A percentile compares a stretch with the other conserved stretches of the same genome.
Evolutionary conservation across 2,113 vertebrate genomes (phyloP).

Genomic region (Nesoenas mayeri): DNA sequence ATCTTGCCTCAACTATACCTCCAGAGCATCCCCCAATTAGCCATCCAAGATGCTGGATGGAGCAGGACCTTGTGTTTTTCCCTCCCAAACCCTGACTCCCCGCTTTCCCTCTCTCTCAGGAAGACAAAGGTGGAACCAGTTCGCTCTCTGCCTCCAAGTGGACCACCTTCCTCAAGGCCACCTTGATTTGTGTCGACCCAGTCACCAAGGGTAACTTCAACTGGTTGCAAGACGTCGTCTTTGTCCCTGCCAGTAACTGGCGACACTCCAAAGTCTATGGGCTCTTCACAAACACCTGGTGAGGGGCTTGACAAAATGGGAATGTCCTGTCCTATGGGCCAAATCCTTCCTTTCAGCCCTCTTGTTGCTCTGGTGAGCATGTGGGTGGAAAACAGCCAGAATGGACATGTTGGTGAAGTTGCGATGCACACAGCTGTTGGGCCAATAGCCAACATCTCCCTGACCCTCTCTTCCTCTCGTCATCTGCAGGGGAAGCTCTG

Average conservation of each 20-base stretch:
- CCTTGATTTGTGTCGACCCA: conserved; percentile 85
- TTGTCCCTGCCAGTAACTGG: conserved; percentile 80
- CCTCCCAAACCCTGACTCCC: not conserved
- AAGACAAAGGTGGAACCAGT: conserved; percentile 86
- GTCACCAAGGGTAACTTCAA: conserved; percentile 88
- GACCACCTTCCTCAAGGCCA: conserved; percentile 92
- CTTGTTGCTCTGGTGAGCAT: not conserved
- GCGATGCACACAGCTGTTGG: fast-evolving
- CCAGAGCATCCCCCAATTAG: not conserved
- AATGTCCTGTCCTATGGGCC: not conserved
- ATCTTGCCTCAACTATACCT: not conserved
- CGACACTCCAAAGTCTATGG: conserved; percentile 80
- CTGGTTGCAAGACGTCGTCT: conserved; percentile 84
- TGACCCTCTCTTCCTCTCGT: not conserved
- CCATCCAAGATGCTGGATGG: not conserved
- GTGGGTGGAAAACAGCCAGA: not conserved
- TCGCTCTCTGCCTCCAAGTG: conserved; percentile 86
- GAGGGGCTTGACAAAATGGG: not conserved
- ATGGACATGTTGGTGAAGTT: fast-evolving
- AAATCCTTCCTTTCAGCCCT: not conserved
- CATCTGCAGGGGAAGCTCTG: conserved; percentile 85
- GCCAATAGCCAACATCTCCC: not conserved
- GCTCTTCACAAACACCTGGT: conserved; percentile 93
- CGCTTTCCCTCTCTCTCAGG: conserved; percentile 60
- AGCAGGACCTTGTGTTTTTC: not conserved